phyloP scores from a whole-genome alignment of 2,888 invertebrate species.

The Limnephilus rhombicus region DNA sequence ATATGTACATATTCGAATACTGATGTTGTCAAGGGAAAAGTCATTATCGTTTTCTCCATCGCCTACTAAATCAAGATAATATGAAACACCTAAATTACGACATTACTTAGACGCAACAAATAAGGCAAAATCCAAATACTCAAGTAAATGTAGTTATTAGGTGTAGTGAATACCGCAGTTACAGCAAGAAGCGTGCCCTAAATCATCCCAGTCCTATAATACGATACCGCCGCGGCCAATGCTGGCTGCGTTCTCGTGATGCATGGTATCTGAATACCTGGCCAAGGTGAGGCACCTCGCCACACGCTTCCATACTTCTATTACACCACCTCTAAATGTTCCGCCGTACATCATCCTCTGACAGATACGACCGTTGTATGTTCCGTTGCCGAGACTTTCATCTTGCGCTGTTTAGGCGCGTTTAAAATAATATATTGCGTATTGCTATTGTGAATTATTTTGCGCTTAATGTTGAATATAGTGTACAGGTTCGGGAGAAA shows the following conservation, averaged over 20 bases:
- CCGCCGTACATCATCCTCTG: slow-evolving; percentile 39
- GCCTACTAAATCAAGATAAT: not conserved
- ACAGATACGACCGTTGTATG: slow-evolving; percentile 25
- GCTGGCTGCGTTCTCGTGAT: not conserved
- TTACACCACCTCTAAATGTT: slow-evolving; percentile 50
- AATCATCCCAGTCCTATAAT: not conserved
- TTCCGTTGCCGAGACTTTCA: slow-evolving; percentile 1
- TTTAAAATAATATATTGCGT: not conserved
- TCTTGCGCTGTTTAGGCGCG: not conserved
- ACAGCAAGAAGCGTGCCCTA: not conserved
- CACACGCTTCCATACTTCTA: slow-evolving; percentile 13
- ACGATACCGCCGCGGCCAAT: not conserved
- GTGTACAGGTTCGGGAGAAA: not conserved
- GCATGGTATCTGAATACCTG: not conserved
- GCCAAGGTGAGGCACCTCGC: not conserved
- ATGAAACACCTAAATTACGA: not conserved
- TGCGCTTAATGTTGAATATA: not conserved
- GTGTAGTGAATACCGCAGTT: not conserved
- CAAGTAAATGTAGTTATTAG: not conserved
- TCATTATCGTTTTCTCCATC: not conserved
- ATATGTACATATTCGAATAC: too few species aligned
- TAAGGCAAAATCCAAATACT: not conserved
- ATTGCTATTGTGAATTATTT: slow-evolving; percentile 1
- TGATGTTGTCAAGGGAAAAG: not conserved
- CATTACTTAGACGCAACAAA: not conserved